These are phyloP conservation scores for Cladopsammia gracilis DNA, from an alignment of 64 coral and sea anemone species.

Conservation along the genomic window DNA sequence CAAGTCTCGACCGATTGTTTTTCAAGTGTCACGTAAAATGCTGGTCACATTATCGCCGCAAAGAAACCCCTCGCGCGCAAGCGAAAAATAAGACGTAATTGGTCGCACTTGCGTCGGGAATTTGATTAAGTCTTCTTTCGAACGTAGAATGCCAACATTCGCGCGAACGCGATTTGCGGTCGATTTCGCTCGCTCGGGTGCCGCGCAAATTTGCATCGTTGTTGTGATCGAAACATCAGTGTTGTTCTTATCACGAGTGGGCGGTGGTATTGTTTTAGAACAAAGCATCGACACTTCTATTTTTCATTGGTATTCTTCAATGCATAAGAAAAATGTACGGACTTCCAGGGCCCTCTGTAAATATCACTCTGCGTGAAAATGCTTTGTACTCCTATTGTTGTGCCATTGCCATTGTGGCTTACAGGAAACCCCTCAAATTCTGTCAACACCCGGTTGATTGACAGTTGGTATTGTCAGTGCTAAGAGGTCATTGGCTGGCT, in stretches of 20 bases:
- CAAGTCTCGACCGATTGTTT: conserved; percentile 54
- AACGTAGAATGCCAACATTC: neutral
- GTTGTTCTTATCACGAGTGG: neutral
- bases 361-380: conserved; percentile 33
- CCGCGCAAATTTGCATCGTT: conserved; percentile 35
- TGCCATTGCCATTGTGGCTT: conserved; percentile 21
- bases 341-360: conserved; percentile 17
- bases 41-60: conserved; percentile 10
- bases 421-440: conserved; percentile 80
- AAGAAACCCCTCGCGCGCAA: conserved; percentile 1
- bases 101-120: conserved; percentile 16
- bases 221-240: conserved; percentile 7
- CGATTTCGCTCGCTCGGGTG: neutral
- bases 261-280: conserved; percentile 49
- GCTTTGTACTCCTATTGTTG: conserved; percentile 33
- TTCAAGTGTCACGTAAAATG: conserved; percentile 52
- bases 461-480: conserved; percentile 38
- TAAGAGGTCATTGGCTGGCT: neutral
- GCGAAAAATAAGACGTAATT: conserved; percentile 35
- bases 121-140: neutral
- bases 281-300: conserved; percentile 23
- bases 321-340: conserved; percentile 16
- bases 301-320: conserved; percentile 2
- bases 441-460: conserved; percentile 71
- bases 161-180: neutral